Evolutionary conservation across 2,888 invertebrate species (phyloP).

Genomic region (Torymus auratus): DNA sequence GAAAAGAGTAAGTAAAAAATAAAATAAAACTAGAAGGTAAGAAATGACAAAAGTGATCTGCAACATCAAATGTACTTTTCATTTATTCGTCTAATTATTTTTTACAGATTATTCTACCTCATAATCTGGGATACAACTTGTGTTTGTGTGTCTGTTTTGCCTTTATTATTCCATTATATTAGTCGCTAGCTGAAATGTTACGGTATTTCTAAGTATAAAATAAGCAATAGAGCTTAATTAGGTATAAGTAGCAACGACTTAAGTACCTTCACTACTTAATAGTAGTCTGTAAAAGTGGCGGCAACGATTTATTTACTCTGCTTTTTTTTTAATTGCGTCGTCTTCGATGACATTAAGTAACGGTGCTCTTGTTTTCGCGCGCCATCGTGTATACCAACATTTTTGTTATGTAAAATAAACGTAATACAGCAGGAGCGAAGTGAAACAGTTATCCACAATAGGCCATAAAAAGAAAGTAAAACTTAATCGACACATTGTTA

Average conservation of each 20-base stretch:
- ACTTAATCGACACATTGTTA: no score
- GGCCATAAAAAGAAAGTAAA: not conserved
- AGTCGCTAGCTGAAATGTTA: conserved; percentile 73
- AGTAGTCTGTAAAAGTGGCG: conserved; percentile 69
- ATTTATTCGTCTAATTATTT: conserved; percentile 75
- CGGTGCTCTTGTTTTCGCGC: conserved; percentile 9
- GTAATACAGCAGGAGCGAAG: not conserved
- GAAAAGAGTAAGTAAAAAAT: no score
- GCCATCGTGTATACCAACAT: no score
- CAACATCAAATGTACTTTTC: conserved; percentile 75
- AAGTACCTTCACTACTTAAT: conserved; percentile 69
- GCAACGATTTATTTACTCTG: conserved; percentile 60
- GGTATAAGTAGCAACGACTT: conserved; percentile 74
- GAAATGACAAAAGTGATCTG: conserved; percentile 53
- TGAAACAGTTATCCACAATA: conserved; percentile 8
- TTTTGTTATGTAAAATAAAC: conserved; percentile 4
- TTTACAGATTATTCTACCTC: conserved; percentile 76
- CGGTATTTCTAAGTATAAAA: conserved; percentile 75
- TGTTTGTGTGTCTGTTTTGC: conserved; percentile 48
- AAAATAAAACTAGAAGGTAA: not conserved
- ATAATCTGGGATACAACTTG: conserved; percentile 74
- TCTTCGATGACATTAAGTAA: not conserved
- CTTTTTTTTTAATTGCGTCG: conserved; percentile 20
- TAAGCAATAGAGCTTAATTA: conserved; percentile 75
- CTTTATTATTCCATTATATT: conserved; percentile 70